phyloP scores from a whole-genome alignment of 2,113 vertebrate species.

The Poeciliopsis occidentalis region DNA sequence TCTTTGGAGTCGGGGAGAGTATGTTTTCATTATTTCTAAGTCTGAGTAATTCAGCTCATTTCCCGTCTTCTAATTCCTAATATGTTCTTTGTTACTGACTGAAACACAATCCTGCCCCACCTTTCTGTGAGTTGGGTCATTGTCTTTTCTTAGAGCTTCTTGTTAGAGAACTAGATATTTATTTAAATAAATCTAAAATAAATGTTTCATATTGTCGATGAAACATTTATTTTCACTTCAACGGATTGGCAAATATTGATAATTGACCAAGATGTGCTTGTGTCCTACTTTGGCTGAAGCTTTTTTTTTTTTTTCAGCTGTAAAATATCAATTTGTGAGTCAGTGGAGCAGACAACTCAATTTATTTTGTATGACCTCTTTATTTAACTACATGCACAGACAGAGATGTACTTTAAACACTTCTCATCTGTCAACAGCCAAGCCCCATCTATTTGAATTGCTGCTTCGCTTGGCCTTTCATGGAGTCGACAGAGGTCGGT shows the following conservation, averaged over 20 bases:
- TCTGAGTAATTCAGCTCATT: constrained; percentile 45
- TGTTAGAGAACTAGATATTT: constrained; percentile 24
- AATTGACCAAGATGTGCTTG: constrained; percentile 42
- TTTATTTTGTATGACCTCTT: constrained; percentile 22
- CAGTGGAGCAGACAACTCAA: constrained; percentile 26
- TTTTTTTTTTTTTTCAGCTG: constrained; percentile 4
- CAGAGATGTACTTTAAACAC: constrained; percentile 25
- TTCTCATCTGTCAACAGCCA: constrained; percentile 52
- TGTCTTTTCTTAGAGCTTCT: constrained; percentile 4
- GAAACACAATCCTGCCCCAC: constrained; percentile 43
- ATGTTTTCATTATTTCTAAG: constrained; percentile 59
- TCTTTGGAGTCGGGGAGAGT: constrained; percentile 33
- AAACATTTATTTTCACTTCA: constrained; percentile 2
- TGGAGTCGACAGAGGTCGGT: constrained; percentile 24
- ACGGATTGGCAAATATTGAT: constrained; percentile 13
- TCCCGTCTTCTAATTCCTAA: constrained; percentile 50
- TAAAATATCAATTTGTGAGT: constrained; percentile 32
- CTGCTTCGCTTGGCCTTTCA: constrained; percentile 33
- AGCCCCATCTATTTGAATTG: constrained; percentile 47
- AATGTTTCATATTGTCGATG: constrained; percentile 1
- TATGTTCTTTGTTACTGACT: constrained; percentile 46
- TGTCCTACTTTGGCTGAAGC: constrained; percentile 10
- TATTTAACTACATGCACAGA: constrained; percentile 11
- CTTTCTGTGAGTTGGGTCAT: constrained; percentile 43
- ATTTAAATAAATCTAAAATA: background rate